Percentiles rank a stretch among this genome's conserved stretches.
These are phyloP conservation scores for Sphaerophoria taeniata DNA, from an alignment of 2,888 invertebrate species.

Conservation along the genomic window DNA sequence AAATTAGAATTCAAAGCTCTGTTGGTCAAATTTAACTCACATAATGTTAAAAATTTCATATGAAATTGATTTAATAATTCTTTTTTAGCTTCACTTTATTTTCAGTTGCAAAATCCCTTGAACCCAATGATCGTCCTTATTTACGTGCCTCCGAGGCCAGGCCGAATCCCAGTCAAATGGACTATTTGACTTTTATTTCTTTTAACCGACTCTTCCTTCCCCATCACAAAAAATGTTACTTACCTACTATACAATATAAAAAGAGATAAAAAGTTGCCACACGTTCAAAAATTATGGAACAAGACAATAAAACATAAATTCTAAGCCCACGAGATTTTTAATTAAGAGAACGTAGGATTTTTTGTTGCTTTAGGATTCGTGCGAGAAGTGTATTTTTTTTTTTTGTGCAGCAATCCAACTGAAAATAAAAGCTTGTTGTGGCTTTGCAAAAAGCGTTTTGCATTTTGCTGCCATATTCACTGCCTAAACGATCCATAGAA, in stretches of 20 bases:
- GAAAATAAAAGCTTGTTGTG: neutral
- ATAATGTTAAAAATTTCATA: too few relatives aligned
- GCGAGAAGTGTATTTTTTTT: neutral
- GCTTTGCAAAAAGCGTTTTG: neutral
- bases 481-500: neutral
- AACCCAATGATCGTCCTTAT: too few relatives aligned
- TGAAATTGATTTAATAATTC: too few relatives aligned
- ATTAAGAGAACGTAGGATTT: neutral
- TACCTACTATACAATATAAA: neutral
- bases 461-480: neutral
- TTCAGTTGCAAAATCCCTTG: too few relatives aligned
- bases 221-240: too few relatives aligned
- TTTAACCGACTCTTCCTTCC: too few relatives aligned
- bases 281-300: neutral
- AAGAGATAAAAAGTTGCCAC: conserved; percentile 7
- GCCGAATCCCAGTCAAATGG: too few relatives aligned
- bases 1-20: too few relatives aligned
- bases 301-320: neutral
- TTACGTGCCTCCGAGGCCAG: too few relatives aligned
- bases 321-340: conserved; percentile 20
- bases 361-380: neutral
- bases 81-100: too few relatives aligned
- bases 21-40: too few relatives aligned
- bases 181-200: too few relatives aligned
- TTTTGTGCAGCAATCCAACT: neutral